Percentiles rank a stretch among this genome's conserved stretches.
phyloP scores from a whole-genome alignment of 2,113 vertebrate genomes.

The Scortum barcoo region DNA sequence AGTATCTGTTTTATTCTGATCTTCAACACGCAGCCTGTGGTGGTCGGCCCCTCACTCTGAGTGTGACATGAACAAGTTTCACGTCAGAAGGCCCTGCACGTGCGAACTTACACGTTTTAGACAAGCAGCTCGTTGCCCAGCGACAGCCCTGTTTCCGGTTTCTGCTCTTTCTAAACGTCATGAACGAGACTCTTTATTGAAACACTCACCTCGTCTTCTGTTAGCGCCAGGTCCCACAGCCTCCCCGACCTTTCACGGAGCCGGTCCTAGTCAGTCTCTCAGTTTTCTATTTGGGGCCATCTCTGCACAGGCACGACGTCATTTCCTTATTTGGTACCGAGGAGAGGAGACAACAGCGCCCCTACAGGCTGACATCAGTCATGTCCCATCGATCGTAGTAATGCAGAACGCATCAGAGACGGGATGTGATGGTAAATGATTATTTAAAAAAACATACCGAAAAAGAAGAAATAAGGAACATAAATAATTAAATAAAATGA shows the following conservation, averaged over 20 bases:
- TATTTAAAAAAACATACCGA: too few relatives aligned
- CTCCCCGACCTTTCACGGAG: neutral
- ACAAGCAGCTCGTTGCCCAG: neutral
- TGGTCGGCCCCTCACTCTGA: too few relatives aligned
- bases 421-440: too few relatives aligned
- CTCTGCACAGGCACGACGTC: slow-evolving; percentile 55
- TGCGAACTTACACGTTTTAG: slow-evolving; percentile 6
- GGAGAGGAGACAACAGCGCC: slow-evolving; percentile 24
- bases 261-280: slow-evolving; percentile 5
- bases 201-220: slow-evolving; percentile 19
- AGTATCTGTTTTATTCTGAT: too few relatives aligned
- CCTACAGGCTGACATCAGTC: neutral
- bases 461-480: too few relatives aligned
- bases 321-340: slow-evolving; percentile 81
- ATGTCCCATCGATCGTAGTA: too few relatives aligned
- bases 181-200: neutral
- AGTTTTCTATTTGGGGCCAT: slow-evolving; percentile 55
- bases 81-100: slow-evolving; percentile 24
- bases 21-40: too few relatives aligned
- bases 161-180: neutral
- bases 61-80: neutral
- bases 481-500: too few relatives aligned
- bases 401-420: too few relatives aligned
- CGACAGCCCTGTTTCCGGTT: neutral
- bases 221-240: neutral